A percentile compares a stretch with the other conserved stretches of the same genome.
Evolutionary conservation across 2,113 vertebrate species (phyloP).

Genomic region (Camelus bactrianus): DNA sequence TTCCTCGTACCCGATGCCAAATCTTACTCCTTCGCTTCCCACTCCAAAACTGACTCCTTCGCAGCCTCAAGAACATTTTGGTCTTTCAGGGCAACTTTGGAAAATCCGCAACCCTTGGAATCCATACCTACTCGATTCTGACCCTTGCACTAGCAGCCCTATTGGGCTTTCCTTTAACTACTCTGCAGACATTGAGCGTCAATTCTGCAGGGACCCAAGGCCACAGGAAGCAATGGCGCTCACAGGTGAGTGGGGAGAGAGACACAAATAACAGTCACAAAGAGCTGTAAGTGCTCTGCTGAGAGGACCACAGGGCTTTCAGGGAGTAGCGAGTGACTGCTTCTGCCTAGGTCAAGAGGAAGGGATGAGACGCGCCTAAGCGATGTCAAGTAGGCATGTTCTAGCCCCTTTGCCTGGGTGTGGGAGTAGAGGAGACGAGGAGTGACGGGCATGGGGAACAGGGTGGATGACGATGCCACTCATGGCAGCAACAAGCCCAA

Average conservation of each 20-base stretch:
- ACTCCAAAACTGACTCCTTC: not conserved
- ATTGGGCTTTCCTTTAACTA: not conserved
- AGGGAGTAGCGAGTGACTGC: not conserved
- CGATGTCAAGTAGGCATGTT: not conserved
- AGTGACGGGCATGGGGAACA: not conserved
- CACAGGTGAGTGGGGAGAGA: not conserved
- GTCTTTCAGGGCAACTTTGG: not conserved
- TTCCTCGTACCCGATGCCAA: not conserved
- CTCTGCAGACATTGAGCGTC: not conserved
- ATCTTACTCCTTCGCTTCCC: not conserved
- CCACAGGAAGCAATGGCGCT: not conserved
- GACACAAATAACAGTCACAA: not conserved
- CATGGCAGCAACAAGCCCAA: not conserved
- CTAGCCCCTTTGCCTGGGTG: not conserved
- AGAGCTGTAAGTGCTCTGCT: not conserved
- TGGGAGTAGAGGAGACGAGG: not conserved
- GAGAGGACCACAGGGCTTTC: not conserved
- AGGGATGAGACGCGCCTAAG: not conserved
- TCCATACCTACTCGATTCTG: not conserved
- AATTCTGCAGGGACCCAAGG: not conserved
- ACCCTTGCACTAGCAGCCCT: not conserved
- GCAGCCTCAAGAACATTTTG: not conserved
- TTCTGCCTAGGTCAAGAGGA: not conserved
- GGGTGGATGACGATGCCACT: rapidly evolving
- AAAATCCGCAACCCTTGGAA: not conserved